Evolutionary conservation across 2,113 vertebrate species (phyloP).

Genomic region (Tauraco erythrolophus): DNA sequence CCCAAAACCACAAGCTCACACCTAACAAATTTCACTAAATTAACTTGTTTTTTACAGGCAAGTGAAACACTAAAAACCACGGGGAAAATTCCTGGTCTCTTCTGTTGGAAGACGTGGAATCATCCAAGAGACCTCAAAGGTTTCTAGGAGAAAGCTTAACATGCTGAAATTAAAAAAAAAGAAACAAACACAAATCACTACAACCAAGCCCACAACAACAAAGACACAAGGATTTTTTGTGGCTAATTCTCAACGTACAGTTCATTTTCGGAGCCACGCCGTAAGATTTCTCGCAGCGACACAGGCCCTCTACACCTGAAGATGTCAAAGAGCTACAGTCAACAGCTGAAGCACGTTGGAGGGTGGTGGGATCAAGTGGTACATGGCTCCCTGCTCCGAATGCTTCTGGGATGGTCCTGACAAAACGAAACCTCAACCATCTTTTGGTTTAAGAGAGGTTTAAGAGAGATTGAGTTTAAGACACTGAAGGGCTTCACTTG

Average conservation of each 20-base stretch:
- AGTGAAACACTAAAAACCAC: not conserved
- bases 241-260: not conserved
- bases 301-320: not conserved
- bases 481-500: not conserved
- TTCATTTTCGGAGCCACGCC: not conserved
- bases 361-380: not conserved
- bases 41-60: not conserved
- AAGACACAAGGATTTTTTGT: not conserved
- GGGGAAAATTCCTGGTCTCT: not conserved
- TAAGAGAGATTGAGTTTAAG: not conserved
- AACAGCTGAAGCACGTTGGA: not conserved
- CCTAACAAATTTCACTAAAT: not conserved
- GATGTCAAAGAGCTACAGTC: not conserved
- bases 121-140: not conserved
- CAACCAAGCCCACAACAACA: not conserved
- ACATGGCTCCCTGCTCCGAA: not conserved
- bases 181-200: fast-evolving
- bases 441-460: not conserved
- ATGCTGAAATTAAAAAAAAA: not conserved
- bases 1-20: not conserved
- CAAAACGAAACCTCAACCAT: not conserved
- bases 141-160: not conserved
- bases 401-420: not conserved
- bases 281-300: not conserved
- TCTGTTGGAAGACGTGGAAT: not conserved